Evolutionary conservation across 2,888 invertebrate species (phyloP).

Genomic region (Azorinus chamasolen): DNA sequence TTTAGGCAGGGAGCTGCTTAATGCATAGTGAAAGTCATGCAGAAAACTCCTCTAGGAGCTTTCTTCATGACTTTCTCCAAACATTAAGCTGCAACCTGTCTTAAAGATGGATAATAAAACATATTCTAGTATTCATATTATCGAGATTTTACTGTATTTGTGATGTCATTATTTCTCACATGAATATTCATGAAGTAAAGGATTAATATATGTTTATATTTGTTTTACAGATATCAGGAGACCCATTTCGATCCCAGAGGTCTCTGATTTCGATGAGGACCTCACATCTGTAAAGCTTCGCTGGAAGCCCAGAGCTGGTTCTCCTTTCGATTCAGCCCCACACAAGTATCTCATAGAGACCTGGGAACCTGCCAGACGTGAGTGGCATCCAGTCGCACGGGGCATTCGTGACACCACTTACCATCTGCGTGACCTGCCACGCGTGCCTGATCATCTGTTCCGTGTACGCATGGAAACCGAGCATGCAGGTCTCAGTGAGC

Average conservation of each 20-base stretch:
- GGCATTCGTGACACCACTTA: constrained; percentile 79
- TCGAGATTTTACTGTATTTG: too few species aligned
- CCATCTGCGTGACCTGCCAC: constrained; percentile 89
- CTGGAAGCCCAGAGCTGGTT: constrained; percentile 71
- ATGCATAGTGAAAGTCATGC: too few species aligned
- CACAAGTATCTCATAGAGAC: constrained; percentile 77
- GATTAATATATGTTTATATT: too few species aligned
- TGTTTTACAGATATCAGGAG: constrained; percentile 63
- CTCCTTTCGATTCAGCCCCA: constrained; percentile 67
- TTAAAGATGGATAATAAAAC: too few species aligned
- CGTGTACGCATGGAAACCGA: constrained; percentile 98
- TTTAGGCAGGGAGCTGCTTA: too few species aligned
- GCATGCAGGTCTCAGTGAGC: constrained; percentile 95
- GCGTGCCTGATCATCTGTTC: constrained; percentile 98
- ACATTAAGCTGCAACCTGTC: too few species aligned
- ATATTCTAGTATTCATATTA: too few species aligned
- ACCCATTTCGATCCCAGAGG: constrained; percentile 79
- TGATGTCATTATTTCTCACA: too few species aligned
- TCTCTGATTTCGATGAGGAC: constrained; percentile 77
- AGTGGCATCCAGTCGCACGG: constrained; percentile 77
- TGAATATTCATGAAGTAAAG: too few species aligned
- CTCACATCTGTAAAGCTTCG: constrained; percentile 72
- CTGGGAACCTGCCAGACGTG: constrained; percentile 74
- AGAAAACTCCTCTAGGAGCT: too few species aligned
- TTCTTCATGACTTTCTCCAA: too few species aligned